These are phyloP conservation scores for Acromyrmex echinatior DNA, from an alignment of 1,140 invertebrate genomes.

Conservation along the genomic window DNA sequence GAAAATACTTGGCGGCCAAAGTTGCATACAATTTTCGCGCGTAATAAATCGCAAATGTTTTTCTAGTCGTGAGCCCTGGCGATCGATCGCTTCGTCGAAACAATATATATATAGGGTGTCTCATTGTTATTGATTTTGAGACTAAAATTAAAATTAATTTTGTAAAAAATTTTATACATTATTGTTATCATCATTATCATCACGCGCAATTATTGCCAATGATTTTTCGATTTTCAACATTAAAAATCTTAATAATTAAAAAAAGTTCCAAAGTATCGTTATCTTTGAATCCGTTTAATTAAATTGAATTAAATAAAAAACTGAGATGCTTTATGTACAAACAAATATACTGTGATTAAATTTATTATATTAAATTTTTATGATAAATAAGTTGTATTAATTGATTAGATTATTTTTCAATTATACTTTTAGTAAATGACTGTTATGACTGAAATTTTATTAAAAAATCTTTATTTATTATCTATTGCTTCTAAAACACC, in stretches of 20 bases:
- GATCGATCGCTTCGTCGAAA: background rate
- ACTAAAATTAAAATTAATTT: background rate
- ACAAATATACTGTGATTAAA: background rate
- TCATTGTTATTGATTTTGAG: background rate
- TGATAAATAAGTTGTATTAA: background rate
- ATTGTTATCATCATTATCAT: background rate
- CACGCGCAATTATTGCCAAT: background rate
- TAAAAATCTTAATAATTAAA: background rate
- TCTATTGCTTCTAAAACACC: background rate
- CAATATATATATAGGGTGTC: background rate
- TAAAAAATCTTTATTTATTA: background rate
- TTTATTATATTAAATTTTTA: background rate
- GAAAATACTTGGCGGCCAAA: slow-evolving; percentile 8
- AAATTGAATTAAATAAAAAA: slow-evolving; percentile 8
- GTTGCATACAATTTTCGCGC: slow-evolving; percentile 35
- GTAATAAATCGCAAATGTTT: slow-evolving; percentile 48
- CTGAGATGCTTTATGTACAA: background rate
- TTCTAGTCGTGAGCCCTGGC: background rate
- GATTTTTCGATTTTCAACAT: background rate
- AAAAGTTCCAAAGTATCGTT: background rate
- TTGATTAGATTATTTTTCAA: background rate
- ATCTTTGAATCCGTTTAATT: background rate
- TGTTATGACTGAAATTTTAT: background rate
- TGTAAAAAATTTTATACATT: background rate
- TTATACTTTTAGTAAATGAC: background rate